Evolutionary conservation across 2,113 vertebrate species (phyloP).

Genomic region (Dinomys branickii): DNA sequence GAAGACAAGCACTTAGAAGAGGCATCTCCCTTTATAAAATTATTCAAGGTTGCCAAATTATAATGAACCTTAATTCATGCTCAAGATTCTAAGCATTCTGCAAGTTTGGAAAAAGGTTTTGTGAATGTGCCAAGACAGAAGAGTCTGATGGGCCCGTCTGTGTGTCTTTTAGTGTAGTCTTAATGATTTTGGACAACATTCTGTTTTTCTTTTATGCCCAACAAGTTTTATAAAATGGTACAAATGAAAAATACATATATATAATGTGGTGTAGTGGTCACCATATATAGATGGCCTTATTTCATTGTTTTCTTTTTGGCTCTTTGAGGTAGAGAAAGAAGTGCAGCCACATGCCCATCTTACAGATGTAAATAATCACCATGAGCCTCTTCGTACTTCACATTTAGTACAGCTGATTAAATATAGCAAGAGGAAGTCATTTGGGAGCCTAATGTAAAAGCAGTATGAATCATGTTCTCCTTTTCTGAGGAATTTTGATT

Average conservation of each 20-base stretch:
- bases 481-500: neutral
- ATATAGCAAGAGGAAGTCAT: neutral
- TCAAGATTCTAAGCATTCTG: conserved; percentile 27
- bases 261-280: neutral
- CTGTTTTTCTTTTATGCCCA: neutral
- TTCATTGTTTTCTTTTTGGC: neutral
- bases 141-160: neutral
- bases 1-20: neutral
- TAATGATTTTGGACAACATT: neutral
- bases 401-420: neutral
- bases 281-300: neutral
- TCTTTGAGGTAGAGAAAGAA: neutral
- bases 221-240: neutral
- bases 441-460: neutral
- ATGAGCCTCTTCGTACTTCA: neutral
- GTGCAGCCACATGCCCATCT: neutral
- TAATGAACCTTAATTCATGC: neutral
- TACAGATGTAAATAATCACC: neutral
- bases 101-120: neutral
- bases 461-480: neutral
- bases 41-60: neutral
- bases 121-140: neutral
- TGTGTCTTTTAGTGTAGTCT: neutral
- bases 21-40: neutral
- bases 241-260: neutral